phyloP scores from a whole-genome alignment of 2,113 vertebrate genomes.

The Phylloscopus trochiloides region DNA sequence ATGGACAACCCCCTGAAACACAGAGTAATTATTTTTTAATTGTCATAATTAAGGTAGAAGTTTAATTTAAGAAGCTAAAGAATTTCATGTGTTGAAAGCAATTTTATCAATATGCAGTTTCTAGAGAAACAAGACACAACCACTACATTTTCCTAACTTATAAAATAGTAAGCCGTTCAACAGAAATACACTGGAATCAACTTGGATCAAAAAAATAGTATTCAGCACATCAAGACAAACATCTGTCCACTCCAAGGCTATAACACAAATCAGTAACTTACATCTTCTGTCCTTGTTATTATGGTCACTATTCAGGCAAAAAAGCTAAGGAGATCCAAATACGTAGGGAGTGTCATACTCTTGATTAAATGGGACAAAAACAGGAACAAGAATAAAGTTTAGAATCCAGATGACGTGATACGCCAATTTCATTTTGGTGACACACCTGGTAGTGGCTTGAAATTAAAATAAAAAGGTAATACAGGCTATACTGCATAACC shows the following conservation, averaged over 20 bases:
- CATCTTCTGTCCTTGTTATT: not conserved
- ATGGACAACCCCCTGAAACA: not conserved
- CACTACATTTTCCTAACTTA: not conserved
- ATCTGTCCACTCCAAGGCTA: not conserved
- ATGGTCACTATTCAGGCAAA: not conserved
- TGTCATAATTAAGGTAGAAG: not conserved
- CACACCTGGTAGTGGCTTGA: not conserved
- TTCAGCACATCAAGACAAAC: not conserved
- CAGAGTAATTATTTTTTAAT: fast-evolving
- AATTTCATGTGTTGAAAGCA: not conserved
- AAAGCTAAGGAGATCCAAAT: not conserved
- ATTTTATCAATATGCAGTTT: not conserved
- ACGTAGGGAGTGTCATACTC: not conserved
- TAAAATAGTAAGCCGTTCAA: not conserved
- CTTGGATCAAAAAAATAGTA: not conserved
- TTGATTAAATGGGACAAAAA: not conserved
- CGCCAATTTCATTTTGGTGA: not conserved
- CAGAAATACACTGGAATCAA: not conserved
- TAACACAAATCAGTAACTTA: not conserved
- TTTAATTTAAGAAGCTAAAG: not conserved
- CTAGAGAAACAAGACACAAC: not conserved
- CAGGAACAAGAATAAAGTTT: not conserved
- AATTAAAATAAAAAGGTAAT: not conserved
- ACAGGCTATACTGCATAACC: not conserved
- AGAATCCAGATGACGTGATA: not conserved